Evolutionary conservation across 2,797 vertebrate genomes (phyloP), one percentile per base, ranked within the genome.

Genomic region (Merluccius polli): DNA sequence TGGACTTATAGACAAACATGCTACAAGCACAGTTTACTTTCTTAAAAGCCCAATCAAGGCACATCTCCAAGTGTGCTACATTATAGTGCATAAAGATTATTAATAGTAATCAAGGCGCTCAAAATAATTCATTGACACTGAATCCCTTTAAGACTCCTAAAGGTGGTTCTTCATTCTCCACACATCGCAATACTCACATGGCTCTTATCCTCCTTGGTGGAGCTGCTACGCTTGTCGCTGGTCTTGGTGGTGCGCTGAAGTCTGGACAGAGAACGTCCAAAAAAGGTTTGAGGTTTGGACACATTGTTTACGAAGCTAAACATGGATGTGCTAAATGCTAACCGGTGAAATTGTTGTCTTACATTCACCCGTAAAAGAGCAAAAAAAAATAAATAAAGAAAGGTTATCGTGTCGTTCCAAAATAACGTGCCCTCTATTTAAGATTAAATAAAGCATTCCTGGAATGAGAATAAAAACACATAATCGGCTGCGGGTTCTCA

Each of bases 191-290:
- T 31, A 70, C 97, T 88, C 91, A 99, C 98, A 86, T 96, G 94
- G 91, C 93, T 98, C 92, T 97, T 98, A 90, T 99, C 97, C 88
- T 95, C 93, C 82, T 93, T 96, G 80, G 90, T 90, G 73, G 94
- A 93, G 82, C 93, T 94, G 86, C 93, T 92, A 86, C 94, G 95
- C 87, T 97, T 98, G 87, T 98, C 97, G 82, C 94, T 94, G 76
- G 96, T 86, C 90, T 96, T 98, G 86, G 94, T 87, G 85, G 93
- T 84, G 48, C 93, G 91, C 83, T 95, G 88, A 89, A 94, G 94
- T 88, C 97, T 98, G 80, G 0, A 71, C 75, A 67, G 31, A 75
- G 6, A 77, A 33, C 44, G 79, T 12, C 2, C 1, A n/a, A 38
- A 30, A 21, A 48, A 79, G 16, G 10, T 13, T 24, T n/a, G 59